Evolutionary conservation across 2,113 vertebrate genomes (phyloP), one percentile per base, ranked within the genome.

Genomic region (Clarias batrachus): DNA sequence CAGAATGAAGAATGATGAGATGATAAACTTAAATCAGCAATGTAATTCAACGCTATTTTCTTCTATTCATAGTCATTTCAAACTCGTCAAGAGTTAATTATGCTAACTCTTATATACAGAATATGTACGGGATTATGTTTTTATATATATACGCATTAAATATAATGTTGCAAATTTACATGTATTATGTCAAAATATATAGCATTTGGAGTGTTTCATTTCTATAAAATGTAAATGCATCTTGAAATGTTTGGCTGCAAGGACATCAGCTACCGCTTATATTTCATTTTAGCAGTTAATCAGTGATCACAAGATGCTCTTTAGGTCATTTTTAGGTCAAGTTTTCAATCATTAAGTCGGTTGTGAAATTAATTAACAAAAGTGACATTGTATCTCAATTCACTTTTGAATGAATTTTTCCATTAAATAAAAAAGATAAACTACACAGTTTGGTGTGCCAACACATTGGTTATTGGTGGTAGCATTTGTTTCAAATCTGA

Each of bases 1-100:
- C 48, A 48, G 48, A 48, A 48, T 48, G 48, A 48, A 23, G 84
- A 79, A 19, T 85, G 74, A 79, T n/a, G 59, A n/a, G 74, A 21
- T 54, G 27, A 76, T 68, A 57, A 85, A 65, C 33, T 78, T 25
- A 52, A 57, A 70, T 6, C 17, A 60, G 13, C 30, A 84, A 30
- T 83, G 65, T 74, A 56, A 41, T 70, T 63, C 33, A 68, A 25
- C 41, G 62, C 1, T 59, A n/a, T 60, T 27, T 11, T 14, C 3
- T 5, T 21, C n/a, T 57, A 41, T 23, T 82, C 13, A 59, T 21
- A 1, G 27, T 71, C 19, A 17, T 59, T 68, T 83, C n/a, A 65
- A 23, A 27, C n/a, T 33, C 17, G 78, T 65, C 27, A 83, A 60
- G 17, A 80, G n/a, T 80, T 59, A 80, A 80, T 59, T 19, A 68